Evolutionary conservation across 2,797 vertebrate species (phyloP), one percentile per base, ranked within the genome.

Genomic region (Cossypha niveicapilla): DNA sequence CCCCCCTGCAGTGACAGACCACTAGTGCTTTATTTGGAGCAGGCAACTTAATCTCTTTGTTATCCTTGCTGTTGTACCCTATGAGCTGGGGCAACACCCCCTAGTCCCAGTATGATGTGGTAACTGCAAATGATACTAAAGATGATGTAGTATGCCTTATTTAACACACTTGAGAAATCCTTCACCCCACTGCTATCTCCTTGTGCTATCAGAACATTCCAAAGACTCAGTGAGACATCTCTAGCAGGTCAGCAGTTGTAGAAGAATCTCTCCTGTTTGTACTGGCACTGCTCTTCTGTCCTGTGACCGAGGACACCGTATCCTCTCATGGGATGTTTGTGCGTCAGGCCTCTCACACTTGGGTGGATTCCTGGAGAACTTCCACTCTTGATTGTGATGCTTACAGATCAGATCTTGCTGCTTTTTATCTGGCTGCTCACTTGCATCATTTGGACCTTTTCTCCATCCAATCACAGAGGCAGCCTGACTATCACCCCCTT

Each of bases 391-490:
- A 54, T 35, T 22, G 24, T 13, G 18, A 42, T 0, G 0, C 32
- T 58, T 44, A 45, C 21, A 74, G 68, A 19, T 83, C 45, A 65
- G 74, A 77, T 53, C 71, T 44, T 74, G 39, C 37, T 88, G 71
- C 30, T 79, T 87, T 89, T 67, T 73, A 37, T 82, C 67, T 68
- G 45, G 44, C 75, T 87, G 71, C 50, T 85, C 35, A 34, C 50
- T 82, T 84, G 39, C 35, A 71, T 39, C 41, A 12, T 60, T 78
- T 3, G 1, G 62, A 88, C 44, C n/a, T 76, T 81, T 80, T 28
- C 41, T 84, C 58, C 67, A 79, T 39, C 70, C 66, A 42, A 16
- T 30, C 45, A 34, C 62, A 39, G n/a, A 84, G 19, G 58, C 73
- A 76, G 56, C 21, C 27, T 15, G 24, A 77, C 42, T 62, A 78